Evolutionary conservation across 37 sponge, comb jelly and placozoan genomes (phyloP).

Genomic region (Crambe crambe): DNA sequence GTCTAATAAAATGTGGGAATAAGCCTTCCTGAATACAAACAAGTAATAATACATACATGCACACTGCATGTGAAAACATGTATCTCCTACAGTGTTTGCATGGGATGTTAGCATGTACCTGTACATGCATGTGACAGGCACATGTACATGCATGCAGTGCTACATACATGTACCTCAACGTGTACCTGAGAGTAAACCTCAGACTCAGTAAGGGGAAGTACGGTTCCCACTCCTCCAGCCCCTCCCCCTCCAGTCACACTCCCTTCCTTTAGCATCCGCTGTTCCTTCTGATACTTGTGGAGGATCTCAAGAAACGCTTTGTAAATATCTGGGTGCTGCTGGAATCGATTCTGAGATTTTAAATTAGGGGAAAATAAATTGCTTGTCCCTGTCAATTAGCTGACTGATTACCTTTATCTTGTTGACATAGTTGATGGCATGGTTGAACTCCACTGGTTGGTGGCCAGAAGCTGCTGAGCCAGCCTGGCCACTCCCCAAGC

Average conservation of each 20-base stretch:
- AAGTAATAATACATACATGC: too few species aligned
- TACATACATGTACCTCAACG: not conserved
- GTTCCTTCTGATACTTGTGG: conserved; percentile 97
- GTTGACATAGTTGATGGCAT: conserved; percentile 97
- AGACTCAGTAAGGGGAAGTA: conserved; percentile 63
- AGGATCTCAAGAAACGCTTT: conserved; percentile 95
- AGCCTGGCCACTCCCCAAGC: not conserved
- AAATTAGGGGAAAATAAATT: not conserved
- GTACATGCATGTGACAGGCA: not conserved
- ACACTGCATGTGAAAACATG: too few species aligned
- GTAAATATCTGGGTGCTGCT: conserved; percentile 91
- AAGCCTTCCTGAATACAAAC: too few species aligned
- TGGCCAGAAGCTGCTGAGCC: conserved; percentile 11
- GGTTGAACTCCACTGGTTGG: conserved; percentile 96
- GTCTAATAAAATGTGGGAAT: too few species aligned
- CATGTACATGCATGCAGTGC: not conserved
- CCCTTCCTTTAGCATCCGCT: conserved; percentile 36
- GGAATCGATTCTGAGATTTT: conserved; percentile 82
- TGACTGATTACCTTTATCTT: conserved; percentile 78
- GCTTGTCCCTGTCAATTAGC: not conserved
- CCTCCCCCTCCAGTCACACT: conserved; percentile 33
- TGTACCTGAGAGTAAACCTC: conserved; percentile 75
- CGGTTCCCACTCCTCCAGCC: conserved; percentile 20
- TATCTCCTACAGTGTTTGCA: too few species aligned
- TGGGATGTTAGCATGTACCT: too few species aligned